Evolutionary conservation across 2,888 invertebrate species (phyloP), one percentile per base, ranked within the genome.

Genomic region (Sisyra nigra): DNA sequence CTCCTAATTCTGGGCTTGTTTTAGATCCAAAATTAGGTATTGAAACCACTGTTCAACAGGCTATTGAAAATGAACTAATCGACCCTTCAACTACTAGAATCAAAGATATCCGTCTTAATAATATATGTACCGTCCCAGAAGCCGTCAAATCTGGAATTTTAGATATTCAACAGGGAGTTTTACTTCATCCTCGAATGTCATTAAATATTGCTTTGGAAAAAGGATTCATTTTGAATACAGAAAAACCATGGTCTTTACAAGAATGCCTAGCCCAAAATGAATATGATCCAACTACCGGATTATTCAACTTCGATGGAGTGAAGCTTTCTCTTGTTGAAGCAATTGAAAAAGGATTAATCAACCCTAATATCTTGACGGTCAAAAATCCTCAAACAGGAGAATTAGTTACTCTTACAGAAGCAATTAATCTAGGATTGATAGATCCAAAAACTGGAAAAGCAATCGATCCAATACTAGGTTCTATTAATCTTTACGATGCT

Each of bases 361-460:
- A 85, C 57, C 72, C 77, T 3, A 75, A 80, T 49, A 79, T 83
- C 42, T 65, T 86, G 41, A 80, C 86, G 2, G 74, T 89, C 30
- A 77, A 79, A 55, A 83, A 88, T 62, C 85, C 88, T 0, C 69
- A 78, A 53, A 77, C 80, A 1, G 81, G 80, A 42, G 82, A 86
- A 51, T 80, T 88, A 7, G 76, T 92, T 46, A 75, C 86, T 1
- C 62, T 92, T 11, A 70, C 71, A 6, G 86, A 89, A 54, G 86
- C 88, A 4, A 85, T 89, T 17, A 71, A 74, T 48, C 65, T 68
- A 41, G 83, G 83, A 15, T 71, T 87, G 41, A 73, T 89, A 46
- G 83, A 89, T 61, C 78, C 86, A 0, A 72, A 80, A 48, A 75
- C 72, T 52, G 91, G 91, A n/a, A 76, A 73, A 53, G 80, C 82